phyloP scores from a whole-genome alignment of 1,140 invertebrate species.

The Platyscapa corneri region DNA sequence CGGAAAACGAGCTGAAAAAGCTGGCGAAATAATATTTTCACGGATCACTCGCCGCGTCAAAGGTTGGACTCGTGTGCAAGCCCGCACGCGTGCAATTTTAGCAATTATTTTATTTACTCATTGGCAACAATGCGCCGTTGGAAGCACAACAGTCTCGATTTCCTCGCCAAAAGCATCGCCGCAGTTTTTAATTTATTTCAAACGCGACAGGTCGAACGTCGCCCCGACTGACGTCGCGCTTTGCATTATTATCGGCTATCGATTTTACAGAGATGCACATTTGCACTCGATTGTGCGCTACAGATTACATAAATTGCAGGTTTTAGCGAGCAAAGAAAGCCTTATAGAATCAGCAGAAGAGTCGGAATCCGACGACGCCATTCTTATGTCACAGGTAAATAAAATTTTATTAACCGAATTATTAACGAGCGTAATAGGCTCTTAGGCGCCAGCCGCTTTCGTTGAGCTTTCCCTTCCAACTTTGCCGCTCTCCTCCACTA shows the following conservation, averaged over 20 bases:
- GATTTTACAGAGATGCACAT: too few species aligned
- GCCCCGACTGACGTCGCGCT: too few species aligned
- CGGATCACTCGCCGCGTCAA: background rate
- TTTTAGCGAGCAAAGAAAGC: conserved; percentile 85
- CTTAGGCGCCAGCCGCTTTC: background rate
- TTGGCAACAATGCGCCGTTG: too few species aligned
- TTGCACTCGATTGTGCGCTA: background rate
- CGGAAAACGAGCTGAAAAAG: background rate
- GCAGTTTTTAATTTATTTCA: too few species aligned
- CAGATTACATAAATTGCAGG: conserved; percentile 70
- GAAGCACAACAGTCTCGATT: too few species aligned
- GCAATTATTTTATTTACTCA: too few species aligned
- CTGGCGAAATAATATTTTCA: background rate
- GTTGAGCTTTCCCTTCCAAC: background rate
- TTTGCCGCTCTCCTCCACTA: too few species aligned
- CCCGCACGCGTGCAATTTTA: background rate
- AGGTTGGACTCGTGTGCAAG: background rate
- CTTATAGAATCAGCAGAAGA: conserved; percentile 83
- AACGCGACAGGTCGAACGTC: too few species aligned
- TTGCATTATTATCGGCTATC: too few species aligned
- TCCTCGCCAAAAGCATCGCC: too few species aligned
- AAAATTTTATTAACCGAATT: background rate
- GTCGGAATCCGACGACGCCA: conserved; percentile 84
- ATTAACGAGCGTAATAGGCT: background rate
- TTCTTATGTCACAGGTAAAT: conserved; percentile 82